phyloP scores from a whole-genome alignment of 2,888 invertebrate species.

The Epinotia demarniana region DNA sequence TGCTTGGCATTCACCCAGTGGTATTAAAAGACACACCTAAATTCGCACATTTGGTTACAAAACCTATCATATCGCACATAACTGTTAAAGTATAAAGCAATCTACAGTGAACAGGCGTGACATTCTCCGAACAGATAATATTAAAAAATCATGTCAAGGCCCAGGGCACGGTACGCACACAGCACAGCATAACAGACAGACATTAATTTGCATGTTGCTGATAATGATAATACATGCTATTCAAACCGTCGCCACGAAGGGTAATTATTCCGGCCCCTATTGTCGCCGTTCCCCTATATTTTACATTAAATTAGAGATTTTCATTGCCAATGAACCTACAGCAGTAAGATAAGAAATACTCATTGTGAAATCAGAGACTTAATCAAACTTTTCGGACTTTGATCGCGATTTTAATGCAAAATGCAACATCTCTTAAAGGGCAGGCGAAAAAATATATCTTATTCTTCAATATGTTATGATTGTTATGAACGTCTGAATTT shows the following conservation, averaged over 20 bases:
- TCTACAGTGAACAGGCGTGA: slow-evolving; percentile 47
- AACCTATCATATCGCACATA: slow-evolving; percentile 42
- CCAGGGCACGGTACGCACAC: slow-evolving; percentile 47
- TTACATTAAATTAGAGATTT: slow-evolving; percentile 43
- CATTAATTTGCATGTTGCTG: slow-evolving; percentile 66
- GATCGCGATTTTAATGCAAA: too few relatives aligned
- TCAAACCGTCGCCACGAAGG: slow-evolving; percentile 46
- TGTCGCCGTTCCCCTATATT: slow-evolving; percentile 50
- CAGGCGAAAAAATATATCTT: too few relatives aligned
- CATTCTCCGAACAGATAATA: slow-evolving; percentile 55
- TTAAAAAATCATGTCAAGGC: slow-evolving; percentile 74
- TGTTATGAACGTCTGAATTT: too few relatives aligned
- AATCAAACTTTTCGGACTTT: too few relatives aligned
- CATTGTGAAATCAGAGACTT: too few relatives aligned
- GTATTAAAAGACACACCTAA: slow-evolving; percentile 32
- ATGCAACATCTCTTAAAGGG: too few relatives aligned
- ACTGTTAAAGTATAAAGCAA: slow-evolving; percentile 35
- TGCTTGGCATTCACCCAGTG: background rate
- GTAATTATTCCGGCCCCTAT: slow-evolving; percentile 58
- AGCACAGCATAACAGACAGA: slow-evolving; percentile 41
- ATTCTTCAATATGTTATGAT: too few relatives aligned
- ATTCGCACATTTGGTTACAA: slow-evolving; percentile 32
- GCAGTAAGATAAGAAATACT: background rate
- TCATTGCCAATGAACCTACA: slow-evolving; percentile 42
- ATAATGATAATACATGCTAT: slow-evolving; percentile 58